A percentile compares a stretch with the other conserved stretches of the same genome.
Conservation (phyloP, 2,888 invertebrate genomes). For the Dascillus cervinus region DNA sequence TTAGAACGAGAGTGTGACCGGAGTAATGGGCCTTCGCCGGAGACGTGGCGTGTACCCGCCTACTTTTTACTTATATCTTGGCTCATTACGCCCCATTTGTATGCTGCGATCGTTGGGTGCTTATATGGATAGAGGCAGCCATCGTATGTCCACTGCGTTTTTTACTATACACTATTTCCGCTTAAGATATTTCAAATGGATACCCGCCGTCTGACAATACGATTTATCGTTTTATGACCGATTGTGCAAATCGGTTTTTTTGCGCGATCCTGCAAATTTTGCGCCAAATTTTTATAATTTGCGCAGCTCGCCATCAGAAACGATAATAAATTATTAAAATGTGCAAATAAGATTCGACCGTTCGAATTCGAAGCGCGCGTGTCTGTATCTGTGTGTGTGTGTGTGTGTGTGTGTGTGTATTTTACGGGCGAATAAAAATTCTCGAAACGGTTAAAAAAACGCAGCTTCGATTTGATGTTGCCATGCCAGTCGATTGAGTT, state of each 20-base stretch:
- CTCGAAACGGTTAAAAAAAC: no score
- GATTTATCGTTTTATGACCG: conserved; percentile 35
- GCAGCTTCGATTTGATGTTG: conserved; percentile 10
- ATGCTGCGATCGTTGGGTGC: conserved; percentile 39
- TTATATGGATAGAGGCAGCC: conserved; percentile 41
- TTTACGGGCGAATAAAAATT: conserved; percentile 1
- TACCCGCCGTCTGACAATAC: conserved; percentile 31
- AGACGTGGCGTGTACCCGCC: conserved; percentile 31
- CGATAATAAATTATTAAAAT: conserved; percentile 20
- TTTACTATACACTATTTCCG: conserved; percentile 37
- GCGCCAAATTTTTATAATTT: no score
- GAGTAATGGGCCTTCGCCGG: conserved; percentile 13
- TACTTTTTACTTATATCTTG: conserved; percentile 40
- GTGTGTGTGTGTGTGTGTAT: background rate
- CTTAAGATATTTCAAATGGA: conserved; percentile 37
- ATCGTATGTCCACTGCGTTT: conserved; percentile 37
- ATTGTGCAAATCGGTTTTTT: conserved; percentile 28
- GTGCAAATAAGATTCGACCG: conserved; percentile 14
- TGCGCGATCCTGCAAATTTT: no score
- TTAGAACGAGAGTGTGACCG: conserved; percentile 14
- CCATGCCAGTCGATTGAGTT: conserved; percentile 12
- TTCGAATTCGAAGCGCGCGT: conserved; percentile 4
- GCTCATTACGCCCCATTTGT: conserved; percentile 41
- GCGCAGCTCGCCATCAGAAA: no score
- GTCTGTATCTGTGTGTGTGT: background rate